These are phyloP conservation scores for Mycalesis mineus DNA, from an alignment of 2,888 invertebrate species.

Conservation along the genomic window DNA sequence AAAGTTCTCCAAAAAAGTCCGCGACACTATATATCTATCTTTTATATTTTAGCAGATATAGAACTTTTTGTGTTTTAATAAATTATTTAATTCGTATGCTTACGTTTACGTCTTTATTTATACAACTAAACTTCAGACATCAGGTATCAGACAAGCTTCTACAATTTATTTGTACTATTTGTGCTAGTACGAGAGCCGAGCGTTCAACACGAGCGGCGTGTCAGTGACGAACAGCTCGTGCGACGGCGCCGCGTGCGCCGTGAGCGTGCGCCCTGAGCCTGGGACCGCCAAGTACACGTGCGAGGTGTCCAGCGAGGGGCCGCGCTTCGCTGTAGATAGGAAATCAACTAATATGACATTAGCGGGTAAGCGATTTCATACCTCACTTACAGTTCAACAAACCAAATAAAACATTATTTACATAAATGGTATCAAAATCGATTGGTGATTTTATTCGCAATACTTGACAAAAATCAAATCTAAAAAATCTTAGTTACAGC, in stretches of 20 bases:
- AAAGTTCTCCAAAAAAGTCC: too few relatives aligned
- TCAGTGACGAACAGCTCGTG: conserved; percentile 64
- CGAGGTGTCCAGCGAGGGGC: conserved; percentile 70
- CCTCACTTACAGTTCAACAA: conserved; percentile 29
- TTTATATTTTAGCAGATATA: too few relatives aligned
- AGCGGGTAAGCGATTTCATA: conserved; percentile 44
- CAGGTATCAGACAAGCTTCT: background rate
- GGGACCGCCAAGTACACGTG: conserved; percentile 67
- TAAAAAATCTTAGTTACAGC: too few relatives aligned
- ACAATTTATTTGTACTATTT: conserved; percentile 13
- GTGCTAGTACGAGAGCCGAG: conserved; percentile 58
- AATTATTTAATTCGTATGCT: too few relatives aligned
- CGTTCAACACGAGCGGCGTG: conserved; percentile 63
- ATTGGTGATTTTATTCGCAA: too few relatives aligned
- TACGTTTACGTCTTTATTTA: too few relatives aligned
- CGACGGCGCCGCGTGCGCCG: conserved; percentile 47
- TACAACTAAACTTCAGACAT: too few relatives aligned
- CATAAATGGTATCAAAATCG: too few relatives aligned
- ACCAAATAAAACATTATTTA: too few relatives aligned
- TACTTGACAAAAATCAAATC: too few relatives aligned
- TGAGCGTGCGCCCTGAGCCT: conserved; percentile 56
- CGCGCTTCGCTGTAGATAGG: conserved; percentile 64
- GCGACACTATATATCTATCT: too few relatives aligned
- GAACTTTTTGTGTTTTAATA: too few relatives aligned
- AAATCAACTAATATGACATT: conserved; percentile 64